A percentile compares a stretch with the other conserved stretches of the same genome.
These are phyloP conservation scores for Pheosia tremula DNA, from an alignment of 2,888 invertebrate species.

Conservation along the genomic window DNA sequence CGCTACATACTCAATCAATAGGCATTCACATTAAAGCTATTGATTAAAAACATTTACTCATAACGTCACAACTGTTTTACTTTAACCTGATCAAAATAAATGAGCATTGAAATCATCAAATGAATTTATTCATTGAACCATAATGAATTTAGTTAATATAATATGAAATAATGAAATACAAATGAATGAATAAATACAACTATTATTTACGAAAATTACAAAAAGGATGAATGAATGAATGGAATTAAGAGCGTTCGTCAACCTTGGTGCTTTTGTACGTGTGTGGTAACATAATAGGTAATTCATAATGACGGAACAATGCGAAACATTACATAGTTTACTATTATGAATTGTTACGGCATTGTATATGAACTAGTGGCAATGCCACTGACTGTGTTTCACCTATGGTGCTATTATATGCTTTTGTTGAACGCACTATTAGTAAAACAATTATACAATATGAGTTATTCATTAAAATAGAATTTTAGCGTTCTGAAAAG, in stretches of 20 bases:
- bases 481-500: neutral
- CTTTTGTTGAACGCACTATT: constrained; percentile 12
- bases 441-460: constrained; percentile 15
- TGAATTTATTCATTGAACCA: constrained; percentile 20
- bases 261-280: constrained; percentile 11
- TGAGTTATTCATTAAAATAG: constrained; percentile 4
- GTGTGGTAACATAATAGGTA: constrained; percentile 21
- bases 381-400: constrained; percentile 26
- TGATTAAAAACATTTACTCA: constrained; percentile 5
- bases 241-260: constrained; percentile 15
- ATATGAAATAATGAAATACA: constrained; percentile 18
- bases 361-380: constrained; percentile 21
- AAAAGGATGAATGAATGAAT: constrained; percentile 17
- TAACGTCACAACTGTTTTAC: constrained; percentile 12
- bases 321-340: constrained; percentile 17
- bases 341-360: constrained; percentile 26
- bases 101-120: constrained; percentile 16
- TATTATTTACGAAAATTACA: constrained; percentile 9
- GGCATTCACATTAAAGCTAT: neutral
- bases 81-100: neutral
- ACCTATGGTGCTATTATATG: constrained; percentile 14
- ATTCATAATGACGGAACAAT: constrained; percentile 14
- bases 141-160: constrained; percentile 12
- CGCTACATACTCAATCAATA: neutral
- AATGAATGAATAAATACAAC: constrained; percentile 17